These are phyloP conservation scores for Leptodirus hochenwartii DNA, from an alignment of 2,888 invertebrate genomes.

Conservation along the genomic window DNA sequence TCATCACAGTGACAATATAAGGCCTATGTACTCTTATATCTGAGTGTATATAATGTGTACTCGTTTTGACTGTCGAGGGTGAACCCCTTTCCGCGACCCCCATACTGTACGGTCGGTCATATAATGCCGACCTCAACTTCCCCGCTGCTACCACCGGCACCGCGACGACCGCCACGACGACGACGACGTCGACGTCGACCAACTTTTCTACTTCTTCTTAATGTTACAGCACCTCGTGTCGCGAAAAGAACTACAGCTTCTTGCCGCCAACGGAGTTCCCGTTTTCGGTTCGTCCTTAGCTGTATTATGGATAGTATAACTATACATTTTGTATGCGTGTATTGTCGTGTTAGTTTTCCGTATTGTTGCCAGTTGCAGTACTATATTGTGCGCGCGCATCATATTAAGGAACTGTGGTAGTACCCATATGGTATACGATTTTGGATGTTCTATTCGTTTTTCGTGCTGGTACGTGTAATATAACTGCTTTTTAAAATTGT, in stretches of 20 bases:
- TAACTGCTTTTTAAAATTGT: no score
- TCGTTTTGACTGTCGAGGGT: conserved; percentile 12
- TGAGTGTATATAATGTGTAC: no score
- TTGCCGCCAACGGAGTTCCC: conserved; percentile 2
- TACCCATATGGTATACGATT: no score
- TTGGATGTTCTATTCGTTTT: no score
- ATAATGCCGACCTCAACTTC: conserved; percentile 2
- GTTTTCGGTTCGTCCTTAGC: conserved; percentile 3
- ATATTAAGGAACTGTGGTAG: no score
- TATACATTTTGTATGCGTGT: conserved; percentile 1
- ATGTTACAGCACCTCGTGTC: conserved; percentile 27
- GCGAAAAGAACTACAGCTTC: conserved; percentile 24
- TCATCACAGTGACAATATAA: no score
- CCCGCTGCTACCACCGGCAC: conserved; percentile 8
- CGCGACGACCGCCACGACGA: conserved; percentile 13
- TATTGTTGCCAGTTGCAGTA: no score
- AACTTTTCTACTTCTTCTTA: conserved; percentile 30
- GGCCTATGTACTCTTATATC: no score
- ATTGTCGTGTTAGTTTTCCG: background rate
- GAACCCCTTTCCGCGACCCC: conserved; percentile 10
- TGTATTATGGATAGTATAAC: background rate
- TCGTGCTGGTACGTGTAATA: no score
- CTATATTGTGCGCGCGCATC: no score
- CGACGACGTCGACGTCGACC: conserved; percentile 13
- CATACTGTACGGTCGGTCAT: conserved; percentile 7